A percentile compares a stretch with the other conserved stretches of the same genome.
Conservation (phyloP, 1,140 invertebrate species). For the Orchesella cincta region DNA sequence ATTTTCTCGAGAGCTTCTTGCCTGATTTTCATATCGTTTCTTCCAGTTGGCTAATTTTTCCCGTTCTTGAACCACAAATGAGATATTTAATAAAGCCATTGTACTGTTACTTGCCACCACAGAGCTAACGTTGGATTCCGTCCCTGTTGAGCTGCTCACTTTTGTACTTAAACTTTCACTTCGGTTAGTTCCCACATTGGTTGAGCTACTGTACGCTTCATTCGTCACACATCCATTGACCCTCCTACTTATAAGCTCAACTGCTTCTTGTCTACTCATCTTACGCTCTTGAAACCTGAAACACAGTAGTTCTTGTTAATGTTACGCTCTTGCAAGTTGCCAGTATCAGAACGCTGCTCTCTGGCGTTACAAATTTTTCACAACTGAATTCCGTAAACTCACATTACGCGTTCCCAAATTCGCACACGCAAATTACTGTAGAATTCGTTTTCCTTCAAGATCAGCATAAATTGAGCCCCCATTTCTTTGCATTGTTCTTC, state of each 20-base stretch:
- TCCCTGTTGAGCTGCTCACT: not conserved
- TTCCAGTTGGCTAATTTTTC: slow-evolving; percentile 53
- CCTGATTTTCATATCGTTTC: slow-evolving; percentile 53
- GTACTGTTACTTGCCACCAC: slow-evolving; percentile 7
- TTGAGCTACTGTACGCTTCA: not conserved
- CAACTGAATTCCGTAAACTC: slow-evolving; percentile 41
- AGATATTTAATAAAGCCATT: slow-evolving; percentile 40
- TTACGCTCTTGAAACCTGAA: slow-evolving; percentile 65
- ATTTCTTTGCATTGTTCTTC: slow-evolving; percentile 67
- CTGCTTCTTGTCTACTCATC: slow-evolving; percentile 61
- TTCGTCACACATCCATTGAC: not conserved
- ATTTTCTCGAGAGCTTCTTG: slow-evolving; percentile 33
- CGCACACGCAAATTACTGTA: slow-evolving; percentile 62
- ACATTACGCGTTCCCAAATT: slow-evolving; percentile 64
- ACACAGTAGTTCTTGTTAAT: not conserved
- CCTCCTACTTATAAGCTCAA: slow-evolving; percentile 59
- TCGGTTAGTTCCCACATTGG: not conserved
- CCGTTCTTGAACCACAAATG: slow-evolving; percentile 46
- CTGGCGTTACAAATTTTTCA: no score
- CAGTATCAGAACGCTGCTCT: no score
- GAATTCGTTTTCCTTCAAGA: slow-evolving; percentile 68
- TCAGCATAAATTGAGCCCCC: slow-evolving; percentile 66
- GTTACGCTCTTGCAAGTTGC: not conserved
- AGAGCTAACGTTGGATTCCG: not conserved
- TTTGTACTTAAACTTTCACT: slow-evolving; percentile 9